phyloP scores from a whole-genome alignment of 2,113 vertebrate species.

The Colius striatus region DNA sequence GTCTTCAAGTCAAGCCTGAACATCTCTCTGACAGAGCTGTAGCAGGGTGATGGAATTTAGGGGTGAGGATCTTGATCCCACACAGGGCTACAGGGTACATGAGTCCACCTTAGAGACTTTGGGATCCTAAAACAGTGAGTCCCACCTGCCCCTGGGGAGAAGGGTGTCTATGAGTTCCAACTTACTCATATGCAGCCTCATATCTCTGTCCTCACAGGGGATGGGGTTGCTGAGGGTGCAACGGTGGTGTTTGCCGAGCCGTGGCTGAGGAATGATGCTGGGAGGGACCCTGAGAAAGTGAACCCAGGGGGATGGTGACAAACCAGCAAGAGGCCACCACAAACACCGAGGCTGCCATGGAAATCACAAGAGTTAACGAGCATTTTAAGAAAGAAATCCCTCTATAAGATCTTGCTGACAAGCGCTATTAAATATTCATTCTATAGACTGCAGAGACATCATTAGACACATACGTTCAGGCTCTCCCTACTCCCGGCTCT shows the following conservation, averaged over 20 bases:
- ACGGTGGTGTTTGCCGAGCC: fast-evolving
- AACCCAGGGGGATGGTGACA: not conserved
- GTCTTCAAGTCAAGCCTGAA: slow-evolving; percentile 46
- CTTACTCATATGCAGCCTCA: not conserved
- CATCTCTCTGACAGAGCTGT: not conserved
- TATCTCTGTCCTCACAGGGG: not conserved
- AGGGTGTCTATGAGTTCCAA: not conserved
- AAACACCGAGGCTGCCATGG: not conserved
- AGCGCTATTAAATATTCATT: slow-evolving; percentile 85
- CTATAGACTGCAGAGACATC: slow-evolving; percentile 80
- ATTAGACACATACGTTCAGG: slow-evolving; percentile 71
- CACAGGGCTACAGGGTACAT: fast-evolving
- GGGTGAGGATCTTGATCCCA: fast-evolving
- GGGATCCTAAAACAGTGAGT: not conserved
- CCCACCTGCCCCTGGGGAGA: not conserved
- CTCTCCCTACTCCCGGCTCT: slow-evolving; percentile 43
- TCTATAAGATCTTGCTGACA: slow-evolving; percentile 82
- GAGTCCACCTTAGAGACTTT: not conserved
- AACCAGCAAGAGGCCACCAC: slow-evolving; percentile 11
- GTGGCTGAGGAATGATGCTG: not conserved
- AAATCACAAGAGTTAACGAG: slow-evolving; percentile 70
- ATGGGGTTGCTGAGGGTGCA: not conserved
- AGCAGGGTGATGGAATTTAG: not conserved
- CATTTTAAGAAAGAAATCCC: slow-evolving; percentile 70
- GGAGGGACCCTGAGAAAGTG: not conserved